Percentiles rank a stretch among this genome's conserved stretches.
Evolutionary conservation across 2,113 vertebrate species (phyloP).

Genomic region (Burhinus bistriatus): DNA sequence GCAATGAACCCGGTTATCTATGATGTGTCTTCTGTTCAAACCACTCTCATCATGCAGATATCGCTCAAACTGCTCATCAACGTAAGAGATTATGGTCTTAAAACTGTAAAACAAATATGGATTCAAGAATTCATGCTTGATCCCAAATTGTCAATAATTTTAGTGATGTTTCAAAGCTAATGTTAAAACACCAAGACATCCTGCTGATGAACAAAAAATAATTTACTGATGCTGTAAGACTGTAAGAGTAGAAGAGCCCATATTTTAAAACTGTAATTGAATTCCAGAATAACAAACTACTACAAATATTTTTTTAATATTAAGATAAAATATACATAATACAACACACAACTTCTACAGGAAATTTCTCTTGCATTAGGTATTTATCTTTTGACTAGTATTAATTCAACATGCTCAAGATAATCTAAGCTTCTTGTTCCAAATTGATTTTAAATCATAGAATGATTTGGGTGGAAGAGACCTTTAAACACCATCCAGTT

Average conservation of each 20-base stretch:
- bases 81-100: conserved; percentile 96
- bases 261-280: neutral
- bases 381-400: neutral
- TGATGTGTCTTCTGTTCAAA: conserved; percentile 92
- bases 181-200: neutral
- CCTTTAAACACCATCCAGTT: neutral
- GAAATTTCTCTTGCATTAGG: neutral
- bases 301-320: neutral
- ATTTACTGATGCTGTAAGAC: neutral
- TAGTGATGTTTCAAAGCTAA: neutral
- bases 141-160: neutral
- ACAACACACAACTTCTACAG: neutral
- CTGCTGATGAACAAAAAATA: neutral
- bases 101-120: conserved; percentile 77
- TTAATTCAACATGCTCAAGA: neutral
- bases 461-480: neutral
- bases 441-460: neutral
- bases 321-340: neutral
- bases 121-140: neutral
- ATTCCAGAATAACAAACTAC: neutral
- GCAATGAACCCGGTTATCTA: conserved; percentile 97
- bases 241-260: neutral
- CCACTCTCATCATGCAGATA: conserved; percentile 98
- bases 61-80: conserved; percentile 97
- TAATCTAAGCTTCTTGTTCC: neutral